Evolutionary conservation across 2,113 vertebrate species (phyloP), one percentile per base, ranked within the genome.

Genomic region (Paratilapia polleni): DNA sequence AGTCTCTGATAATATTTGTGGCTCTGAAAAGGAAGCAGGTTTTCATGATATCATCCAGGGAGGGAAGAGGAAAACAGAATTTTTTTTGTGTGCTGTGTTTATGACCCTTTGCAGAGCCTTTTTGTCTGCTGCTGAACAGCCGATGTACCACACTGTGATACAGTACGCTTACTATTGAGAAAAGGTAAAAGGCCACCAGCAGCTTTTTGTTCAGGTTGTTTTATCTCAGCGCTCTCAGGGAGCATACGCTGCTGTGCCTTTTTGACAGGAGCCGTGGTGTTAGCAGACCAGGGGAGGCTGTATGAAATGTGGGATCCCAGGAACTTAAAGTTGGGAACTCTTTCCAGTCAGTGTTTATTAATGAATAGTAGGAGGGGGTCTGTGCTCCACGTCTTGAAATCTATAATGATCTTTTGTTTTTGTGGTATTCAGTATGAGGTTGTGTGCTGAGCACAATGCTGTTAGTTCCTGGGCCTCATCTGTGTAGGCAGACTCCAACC

Each of bases 151-250:
- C 19, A 73, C 68, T 73, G 47, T 34, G 47, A 73, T 14, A 17
- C 47, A 31, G 68, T 73, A 73, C 54, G 68, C 26, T 73, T 31
- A 47, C 47, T 54, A 73, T 54, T 5, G 4, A 54, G 47, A 17
- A 73, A 34, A 54, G 26, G 19, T 73, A 73, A 73, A 73, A 73
- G 68, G 68, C 47, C 68, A 73, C 68, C 68, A 54, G 68, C 26
- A 54, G 68, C 19, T 73, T 73, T 73, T 73, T 54, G 47, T 73
- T 73, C 47, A 34, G 47, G 47, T 5, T 52, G 47, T 43, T n/a
- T 73, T 52, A 73, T 73, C 26, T 31, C 26, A 73, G 47, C 26
- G 11, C 68, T 52, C 26, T 73, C 47, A 9, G 68, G 68, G 20
- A 54, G 68, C 26, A 13, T 52, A 52, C 12, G 24, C 66, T 73